A percentile compares a stretch with the other conserved stretches of the same genome.
These are phyloP conservation scores for Amphiprion ocellaris DNA, from an alignment of 2,113 vertebrate species.

Conservation along the genomic window DNA sequence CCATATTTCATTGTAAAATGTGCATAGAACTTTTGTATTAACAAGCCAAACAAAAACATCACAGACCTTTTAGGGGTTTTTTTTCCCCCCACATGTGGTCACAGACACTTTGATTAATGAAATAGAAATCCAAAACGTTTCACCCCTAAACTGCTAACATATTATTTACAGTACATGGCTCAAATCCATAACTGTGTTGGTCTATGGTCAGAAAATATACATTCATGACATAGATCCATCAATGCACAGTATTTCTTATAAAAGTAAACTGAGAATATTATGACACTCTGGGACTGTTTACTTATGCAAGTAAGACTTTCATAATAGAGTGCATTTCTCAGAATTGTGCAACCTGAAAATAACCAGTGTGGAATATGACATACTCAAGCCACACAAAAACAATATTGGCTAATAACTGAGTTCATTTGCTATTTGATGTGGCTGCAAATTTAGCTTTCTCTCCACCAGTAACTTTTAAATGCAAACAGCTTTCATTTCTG, in stretches of 20 bases:
- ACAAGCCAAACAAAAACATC: too few relatives aligned
- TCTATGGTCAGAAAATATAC: neutral
- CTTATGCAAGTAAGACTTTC: constrained; percentile 6
- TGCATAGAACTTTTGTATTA: too few relatives aligned
- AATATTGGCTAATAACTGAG: neutral
- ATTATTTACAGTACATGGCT: too few relatives aligned
- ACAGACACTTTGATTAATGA: too few relatives aligned
- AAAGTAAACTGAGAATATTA: neutral
- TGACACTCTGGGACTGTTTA: neutral
- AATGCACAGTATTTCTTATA: neutral
- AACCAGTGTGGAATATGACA: constrained; percentile 7
- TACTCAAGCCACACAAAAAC: neutral
- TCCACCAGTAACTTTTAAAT: neutral
- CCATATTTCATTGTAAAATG: too few relatives aligned
- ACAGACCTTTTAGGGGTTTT: too few relatives aligned
- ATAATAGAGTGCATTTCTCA: constrained; percentile 36
- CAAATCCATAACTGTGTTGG: neutral
- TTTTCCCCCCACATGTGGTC: too few relatives aligned
- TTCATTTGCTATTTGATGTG: neutral
- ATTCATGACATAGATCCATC: neutral
- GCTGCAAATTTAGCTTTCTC: neutral
- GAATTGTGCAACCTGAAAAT: constrained; percentile 32
- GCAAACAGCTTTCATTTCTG: too few relatives aligned
- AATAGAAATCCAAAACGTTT: too few relatives aligned
- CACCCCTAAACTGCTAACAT: too few relatives aligned